Conservation (phyloP, 2,113 vertebrate genomes). For the Osmerus mordax region DNA sequence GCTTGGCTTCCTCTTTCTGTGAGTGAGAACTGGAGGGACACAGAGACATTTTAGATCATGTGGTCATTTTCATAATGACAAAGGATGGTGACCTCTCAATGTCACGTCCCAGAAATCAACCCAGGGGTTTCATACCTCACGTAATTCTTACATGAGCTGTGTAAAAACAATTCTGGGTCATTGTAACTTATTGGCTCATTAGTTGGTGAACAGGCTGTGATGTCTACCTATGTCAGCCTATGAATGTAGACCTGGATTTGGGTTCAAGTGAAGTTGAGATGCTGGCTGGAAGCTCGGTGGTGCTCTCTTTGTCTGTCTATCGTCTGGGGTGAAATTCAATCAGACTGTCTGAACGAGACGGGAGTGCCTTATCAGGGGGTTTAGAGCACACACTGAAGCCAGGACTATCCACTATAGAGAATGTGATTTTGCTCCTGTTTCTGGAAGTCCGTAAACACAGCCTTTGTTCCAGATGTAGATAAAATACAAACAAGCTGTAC, state of each 20-base stretch:
- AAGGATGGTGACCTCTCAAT: too few species aligned
- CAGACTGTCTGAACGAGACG: background rate
- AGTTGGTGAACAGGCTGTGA: background rate
- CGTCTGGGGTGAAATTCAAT: conserved; percentile 13
- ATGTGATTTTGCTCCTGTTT: too few species aligned
- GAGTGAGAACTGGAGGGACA: too few species aligned
- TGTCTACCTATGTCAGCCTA: conserved; percentile 14
- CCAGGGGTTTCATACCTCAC: too few species aligned
- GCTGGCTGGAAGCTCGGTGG: background rate
- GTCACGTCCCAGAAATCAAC: too few species aligned
- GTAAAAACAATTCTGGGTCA: conserved; percentile 13
- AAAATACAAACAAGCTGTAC: background rate
- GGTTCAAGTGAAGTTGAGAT: too few species aligned
- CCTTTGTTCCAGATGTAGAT: background rate
- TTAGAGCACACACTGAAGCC: conserved; percentile 4
- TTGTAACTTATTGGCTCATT: conserved; percentile 12
- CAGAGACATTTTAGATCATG: too few species aligned
- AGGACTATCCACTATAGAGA: conserved; percentile 1
- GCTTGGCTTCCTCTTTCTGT: too few species aligned
- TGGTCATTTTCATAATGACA: too few species aligned
- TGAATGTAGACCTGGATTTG: conserved; percentile 7
- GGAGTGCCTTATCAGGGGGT: background rate
- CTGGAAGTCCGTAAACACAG: background rate
- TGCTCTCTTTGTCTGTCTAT: conserved; percentile 1
- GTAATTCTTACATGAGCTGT: background rate